Base-by-base conservation (phyloP, 2,797 vertebrate species). In the Galaxias olidus region DNA sequence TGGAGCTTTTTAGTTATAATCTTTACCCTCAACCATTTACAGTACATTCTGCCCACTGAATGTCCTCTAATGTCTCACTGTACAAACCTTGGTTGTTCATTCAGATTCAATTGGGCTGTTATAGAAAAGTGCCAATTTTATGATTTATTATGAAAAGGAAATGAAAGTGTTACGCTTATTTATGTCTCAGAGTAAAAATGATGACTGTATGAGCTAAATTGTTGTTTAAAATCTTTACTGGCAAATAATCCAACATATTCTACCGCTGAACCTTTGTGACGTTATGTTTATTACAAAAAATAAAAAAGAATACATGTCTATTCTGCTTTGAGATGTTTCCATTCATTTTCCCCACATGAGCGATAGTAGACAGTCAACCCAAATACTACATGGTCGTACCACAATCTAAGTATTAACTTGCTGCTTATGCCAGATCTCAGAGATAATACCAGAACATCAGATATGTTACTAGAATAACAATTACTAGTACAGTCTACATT, bases 81-180 rank as follows among this genome's bases (percentile, higher is more conserved):
- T 61, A 54, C 47, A 60, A 71, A 58, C 17, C 9, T 43, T 50
- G n/a, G 17, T 49, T 65, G 48, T 61, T 61, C 47, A 50, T 53
- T 52, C 18, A 18, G 10, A 53, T 53, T 53, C 51, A 20, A 10
- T 4, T 53, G 15, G 59, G 12, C 59, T 40, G 17, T 18, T 40
- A n/a, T 40, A 15, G 59, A 61, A 73, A 87, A 85, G 78, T 78
- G 75, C 81, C 57, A 70, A 76, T 68, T 56, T 11, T 62, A 55
- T 64, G 50, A 75, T 64, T 66, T 61, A 72, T 44, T 69, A 74
- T 68, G 51, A 48, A 62, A 73, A 61, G 51, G 13, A 48, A 52
- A 43, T 60, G 10, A 48, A 50, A 63, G 46, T 50, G 53, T 47
- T 77, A 55, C 77, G 61, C 71, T 76, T 73, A 63, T 75, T 44